Percentiles rank a stretch among this genome's conserved stretches.
phyloP scores from a whole-genome alignment of 2,113 vertebrate species.

The Mustela nigripes region DNA sequence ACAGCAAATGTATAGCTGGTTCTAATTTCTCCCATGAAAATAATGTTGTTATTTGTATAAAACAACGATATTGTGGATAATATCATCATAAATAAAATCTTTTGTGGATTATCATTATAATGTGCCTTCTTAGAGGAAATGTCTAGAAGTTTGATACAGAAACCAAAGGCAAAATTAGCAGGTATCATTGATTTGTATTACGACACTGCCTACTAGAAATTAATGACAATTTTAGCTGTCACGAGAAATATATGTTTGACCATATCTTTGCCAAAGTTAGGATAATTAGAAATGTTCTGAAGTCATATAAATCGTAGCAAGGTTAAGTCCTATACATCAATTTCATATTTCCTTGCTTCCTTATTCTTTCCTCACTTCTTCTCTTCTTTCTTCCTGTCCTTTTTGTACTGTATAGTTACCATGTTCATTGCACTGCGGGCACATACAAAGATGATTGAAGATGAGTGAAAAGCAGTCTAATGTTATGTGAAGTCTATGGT shows the following conservation, averaged over 20 bases:
- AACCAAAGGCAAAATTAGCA: constrained; percentile 2
- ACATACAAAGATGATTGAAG: neutral
- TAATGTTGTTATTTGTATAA: neutral
- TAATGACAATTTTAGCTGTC: constrained; percentile 46
- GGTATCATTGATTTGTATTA: neutral
- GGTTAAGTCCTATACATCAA: neutral
- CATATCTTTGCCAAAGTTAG: neutral
- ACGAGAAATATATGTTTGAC: neutral
- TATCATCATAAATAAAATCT: neutral
- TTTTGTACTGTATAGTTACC: neutral
- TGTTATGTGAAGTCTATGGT: neutral
- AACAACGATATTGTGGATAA: neutral
- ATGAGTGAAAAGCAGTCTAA: neutral
- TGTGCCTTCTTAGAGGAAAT: constrained; percentile 4
- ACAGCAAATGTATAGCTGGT: neutral
- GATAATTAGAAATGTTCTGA: constrained; percentile 27
- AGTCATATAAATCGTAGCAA: neutral
- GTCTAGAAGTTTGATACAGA: neutral
- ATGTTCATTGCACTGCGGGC: neutral
- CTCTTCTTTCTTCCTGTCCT: neutral
- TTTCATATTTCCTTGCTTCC: constrained; percentile 4
- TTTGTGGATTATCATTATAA: neutral
- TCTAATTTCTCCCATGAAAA: neutral
- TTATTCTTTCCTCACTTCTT: neutral
- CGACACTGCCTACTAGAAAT: neutral